Evolutionary conservation across 2,888 invertebrate species (phyloP), one percentile per base, ranked within the genome.

Genomic region (Yponomeuta sedellus): DNA sequence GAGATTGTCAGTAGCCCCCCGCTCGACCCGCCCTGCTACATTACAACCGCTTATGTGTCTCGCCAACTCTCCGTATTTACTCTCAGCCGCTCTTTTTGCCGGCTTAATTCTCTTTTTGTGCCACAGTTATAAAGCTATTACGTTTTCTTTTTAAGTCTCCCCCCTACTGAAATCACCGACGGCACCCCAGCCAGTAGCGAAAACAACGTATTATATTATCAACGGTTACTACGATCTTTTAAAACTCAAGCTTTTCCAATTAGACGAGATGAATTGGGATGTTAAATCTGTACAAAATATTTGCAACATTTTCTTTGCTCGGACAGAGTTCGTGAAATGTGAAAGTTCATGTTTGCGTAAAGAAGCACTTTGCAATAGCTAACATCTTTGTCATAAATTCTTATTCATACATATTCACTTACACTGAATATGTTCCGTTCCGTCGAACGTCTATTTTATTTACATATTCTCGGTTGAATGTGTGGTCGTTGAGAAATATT

Each of bases 1-100:
- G 86, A 87, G 85, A 88, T 89, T 88, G 86, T 85, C 86, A 83
- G 87, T 81, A 65, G 81, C 81, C 82, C 82, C 82, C 83, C 73
- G 77, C 77, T 74, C 77, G 76, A 72, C 72, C 76, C 71, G 61
- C 16, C 62, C 63, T 44, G 63, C 20, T 63, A 63, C 63, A 63
- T 63, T 63, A 63, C 73, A 72, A 69, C 74, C 72, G 74, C 76
- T 75, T 76, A 76, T 77, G 77, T 76, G 75, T 77, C 74, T 75
- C 72, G 74, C 71, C 80, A 52, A 77, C 79, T 77, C 75, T 74
- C 76, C 76, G 80, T 81, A 81, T 85, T 83, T 82, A 79, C 81
- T 79, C 77, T 76, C 76, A 74, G 77, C 81, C 77, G 78, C 79
- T 77, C 78, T 79, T 81, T 82, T 82, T 80, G 75, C 80, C 77